Conservation (phyloP, 2,888 invertebrate species). For the Ephialtes manifestator region DNA sequence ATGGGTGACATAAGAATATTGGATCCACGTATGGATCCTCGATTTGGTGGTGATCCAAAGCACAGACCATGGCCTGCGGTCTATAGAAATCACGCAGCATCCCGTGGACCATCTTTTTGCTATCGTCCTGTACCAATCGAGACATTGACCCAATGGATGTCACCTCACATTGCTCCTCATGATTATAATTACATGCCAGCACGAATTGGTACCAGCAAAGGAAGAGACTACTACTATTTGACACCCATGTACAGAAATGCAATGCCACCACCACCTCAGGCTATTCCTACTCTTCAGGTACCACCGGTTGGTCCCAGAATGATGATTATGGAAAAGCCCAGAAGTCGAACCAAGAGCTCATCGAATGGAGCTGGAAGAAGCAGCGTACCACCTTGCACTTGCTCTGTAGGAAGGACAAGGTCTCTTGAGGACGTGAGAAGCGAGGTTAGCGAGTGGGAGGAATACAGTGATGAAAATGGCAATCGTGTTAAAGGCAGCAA, state of each 20-base stretch:
- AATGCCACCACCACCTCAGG: conserved; percentile 87
- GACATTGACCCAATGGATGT: conserved; percentile 87
- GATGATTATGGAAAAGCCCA: conserved; percentile 81
- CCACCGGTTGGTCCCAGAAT: conserved; percentile 80
- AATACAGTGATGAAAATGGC: conserved; percentile 89
- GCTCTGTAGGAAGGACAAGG: conserved; percentile 88
- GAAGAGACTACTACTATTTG: conserved; percentile 89
- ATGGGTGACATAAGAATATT: conserved; percentile 89
- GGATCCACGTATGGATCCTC: conserved; percentile 88
- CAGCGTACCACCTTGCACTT: conserved; percentile 87
- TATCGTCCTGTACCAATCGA: conserved; percentile 87
- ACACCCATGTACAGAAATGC: conserved; percentile 90
- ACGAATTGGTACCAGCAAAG: conserved; percentile 85
- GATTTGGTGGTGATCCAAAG: conserved; percentile 86
- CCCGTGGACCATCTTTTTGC: conserved; percentile 83
- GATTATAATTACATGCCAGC: conserved; percentile 87
- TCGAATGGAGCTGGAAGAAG: conserved; percentile 74
- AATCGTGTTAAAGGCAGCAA: conserved; percentile 87
- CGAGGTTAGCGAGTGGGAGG: conserved; percentile 90
- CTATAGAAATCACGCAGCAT: conserved; percentile 85
- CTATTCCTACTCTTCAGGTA: conserved; percentile 71
- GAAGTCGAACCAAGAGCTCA: conserved; percentile 80
- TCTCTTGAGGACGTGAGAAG: conserved; percentile 92
- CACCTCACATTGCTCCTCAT: conserved; percentile 87
- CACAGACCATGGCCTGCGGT: conserved; percentile 90